Base-by-base conservation (phyloP, 2,888 invertebrate genomes). In the Pecten maximus region DNA sequence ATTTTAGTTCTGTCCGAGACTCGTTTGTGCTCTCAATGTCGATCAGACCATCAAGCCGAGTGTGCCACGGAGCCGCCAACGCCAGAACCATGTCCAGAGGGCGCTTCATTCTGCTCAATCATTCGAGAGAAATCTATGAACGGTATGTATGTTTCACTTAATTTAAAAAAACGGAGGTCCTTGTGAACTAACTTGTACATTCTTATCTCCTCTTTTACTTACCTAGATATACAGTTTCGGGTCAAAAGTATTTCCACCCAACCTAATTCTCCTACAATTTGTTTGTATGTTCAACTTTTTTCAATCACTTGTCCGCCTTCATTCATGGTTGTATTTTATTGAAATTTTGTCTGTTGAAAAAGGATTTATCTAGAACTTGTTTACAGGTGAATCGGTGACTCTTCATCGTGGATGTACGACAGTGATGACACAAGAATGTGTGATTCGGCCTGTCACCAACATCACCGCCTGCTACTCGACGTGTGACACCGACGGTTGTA, bases 1-100 rank as follows among this genome's bases (percentile, higher is more conserved):
- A 10, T 74, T 74, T 74, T 35, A 74, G 74, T 74, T 74, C 16
- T 74, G 74, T 74, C 74, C 35, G 74, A 74, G 74, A 74, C 74
- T 0, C 74, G 74, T 28, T 23, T 74, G 0, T 74, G 74, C 6
- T 28, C 74, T 2, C 74, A 74, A 23, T 74, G 74, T 74, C 6
- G 28, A 23, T 74, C 74, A 12, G 74, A 28, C 74, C 35, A 74
- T 15, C 74, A 74, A 74, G 23, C 74, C 74, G 74, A 74, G 35
- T 74, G 74, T 74, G 74, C 74, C 74, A 74, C 74, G 12, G 35
- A 74, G 6, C 74, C 74, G 35, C 74, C 74, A 10, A 28, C 35
- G 16, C 74, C 74, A 35, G 74, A 28, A 23, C 74, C 74, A 35
- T 74, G 74, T 74, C 74, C 74, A 74, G 74, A 74, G 74, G 28